A percentile compares a stretch with the other conserved stretches of the same genome.
phyloP scores from a whole-genome alignment of 2,797 vertebrate genomes.

The Diplodus sargus region DNA sequence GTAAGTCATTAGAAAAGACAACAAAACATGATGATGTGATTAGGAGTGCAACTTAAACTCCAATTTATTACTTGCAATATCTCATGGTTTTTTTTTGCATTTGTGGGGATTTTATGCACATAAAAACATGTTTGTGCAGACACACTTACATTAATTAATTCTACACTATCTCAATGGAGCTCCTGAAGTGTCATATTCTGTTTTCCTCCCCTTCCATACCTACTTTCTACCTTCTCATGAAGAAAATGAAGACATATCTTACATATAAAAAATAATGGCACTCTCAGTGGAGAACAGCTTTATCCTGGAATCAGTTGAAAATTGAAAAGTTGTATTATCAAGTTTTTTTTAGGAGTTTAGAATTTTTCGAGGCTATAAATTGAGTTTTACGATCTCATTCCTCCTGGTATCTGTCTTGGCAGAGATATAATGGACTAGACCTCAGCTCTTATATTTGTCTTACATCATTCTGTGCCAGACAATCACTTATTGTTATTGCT shows the following conservation, averaged over 20 bases:
- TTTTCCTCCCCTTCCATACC: background rate
- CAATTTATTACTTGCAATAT: no score
- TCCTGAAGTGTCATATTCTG: background rate
- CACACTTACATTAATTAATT: background rate
- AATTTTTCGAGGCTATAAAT: conserved; percentile 19
- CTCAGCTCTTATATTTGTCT: conserved; percentile 47
- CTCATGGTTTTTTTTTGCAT: no score
- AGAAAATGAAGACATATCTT: conserved; percentile 8
- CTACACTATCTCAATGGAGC: background rate
- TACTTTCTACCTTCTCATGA: background rate
- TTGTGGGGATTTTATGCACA: no score
- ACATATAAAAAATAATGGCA: background rate
- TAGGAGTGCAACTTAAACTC: no score
- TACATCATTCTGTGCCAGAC: conserved; percentile 41
- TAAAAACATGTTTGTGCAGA: background rate
- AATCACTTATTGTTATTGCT: conserved; percentile 49
- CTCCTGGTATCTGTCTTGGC: conserved; percentile 38
- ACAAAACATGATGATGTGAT: no score
- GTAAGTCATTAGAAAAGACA: no score
- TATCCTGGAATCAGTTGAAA: conserved; percentile 7
- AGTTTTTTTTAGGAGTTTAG: background rate
- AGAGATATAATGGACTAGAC: conserved; percentile 40
- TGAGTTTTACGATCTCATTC: conserved; percentile 43
- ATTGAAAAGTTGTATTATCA: conserved; percentile 17
- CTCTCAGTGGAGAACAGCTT: background rate